phyloP scores from a whole-genome alignment of 2,797 vertebrate genomes.

The Erithacus rubecula region DNA sequence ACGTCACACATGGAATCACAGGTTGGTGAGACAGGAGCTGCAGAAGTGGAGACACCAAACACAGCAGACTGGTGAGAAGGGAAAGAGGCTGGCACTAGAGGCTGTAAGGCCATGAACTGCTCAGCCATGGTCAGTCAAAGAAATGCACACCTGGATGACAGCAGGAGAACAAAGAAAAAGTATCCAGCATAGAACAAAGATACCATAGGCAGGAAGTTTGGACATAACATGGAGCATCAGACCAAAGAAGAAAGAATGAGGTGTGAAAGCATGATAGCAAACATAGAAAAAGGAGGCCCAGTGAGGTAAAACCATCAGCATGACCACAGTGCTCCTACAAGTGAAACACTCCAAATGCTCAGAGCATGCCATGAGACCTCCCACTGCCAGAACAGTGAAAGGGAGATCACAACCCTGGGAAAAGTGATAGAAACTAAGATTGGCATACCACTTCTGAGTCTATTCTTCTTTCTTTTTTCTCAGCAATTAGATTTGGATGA shows the following conservation, averaged over 20 bases:
- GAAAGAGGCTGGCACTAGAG: neutral
- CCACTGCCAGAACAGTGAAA: neutral
- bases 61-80: neutral
- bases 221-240: neutral
- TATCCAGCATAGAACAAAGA: neutral
- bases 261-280: neutral
- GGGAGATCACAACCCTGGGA: neutral
- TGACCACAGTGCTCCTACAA: rapidly evolving
- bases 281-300: neutral
- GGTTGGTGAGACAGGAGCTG: neutral
- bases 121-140: neutral
- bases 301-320: neutral
- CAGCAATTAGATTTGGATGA: neutral
- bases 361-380: neutral
- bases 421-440: neutral
- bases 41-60: neutral
- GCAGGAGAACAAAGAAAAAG: neutral
- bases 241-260: neutral
- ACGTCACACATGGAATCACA: neutral
- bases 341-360: neutral
- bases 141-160: rapidly evolving
- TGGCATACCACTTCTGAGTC: neutral
- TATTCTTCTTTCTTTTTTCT: neutral
- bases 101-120: neutral
- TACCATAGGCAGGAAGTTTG: rapidly evolving